Percentiles rank a stretch among this genome's conserved stretches.
These are phyloP conservation scores for Gadopsis marmoratus DNA, from an alignment of 2,797 vertebrate species.

Conservation along the genomic window DNA sequence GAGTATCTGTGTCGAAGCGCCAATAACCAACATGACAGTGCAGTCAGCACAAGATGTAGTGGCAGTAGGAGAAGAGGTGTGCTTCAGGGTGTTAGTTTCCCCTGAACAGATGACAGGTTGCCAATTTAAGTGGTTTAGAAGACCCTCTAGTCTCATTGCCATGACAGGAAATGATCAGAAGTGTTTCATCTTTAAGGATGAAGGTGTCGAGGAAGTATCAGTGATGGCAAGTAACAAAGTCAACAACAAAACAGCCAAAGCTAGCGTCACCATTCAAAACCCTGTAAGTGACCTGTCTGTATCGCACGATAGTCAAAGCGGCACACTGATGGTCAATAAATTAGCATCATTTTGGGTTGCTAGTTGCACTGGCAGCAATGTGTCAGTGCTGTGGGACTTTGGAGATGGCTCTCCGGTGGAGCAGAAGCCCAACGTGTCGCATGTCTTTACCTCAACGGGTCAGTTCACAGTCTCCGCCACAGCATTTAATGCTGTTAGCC, in stretches of 20 bases:
- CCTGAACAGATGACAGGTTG: conserved; percentile 65
- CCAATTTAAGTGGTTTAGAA: conserved; percentile 78
- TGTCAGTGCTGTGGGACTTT: conserved; percentile 85
- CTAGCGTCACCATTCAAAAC: conserved; percentile 74
- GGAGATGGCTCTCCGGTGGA: conserved; percentile 78
- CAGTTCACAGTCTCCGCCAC: conserved; percentile 72
- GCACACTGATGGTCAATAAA: conserved; percentile 63
- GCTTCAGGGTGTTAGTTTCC: conserved; percentile 71
- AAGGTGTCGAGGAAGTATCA: conserved; percentile 76
- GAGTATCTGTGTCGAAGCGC: conserved; percentile 77
- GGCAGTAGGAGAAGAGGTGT: conserved; percentile 73
- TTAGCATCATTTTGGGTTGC: conserved; percentile 75
- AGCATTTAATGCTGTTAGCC: conserved; percentile 81
- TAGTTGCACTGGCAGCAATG: conserved; percentile 68
- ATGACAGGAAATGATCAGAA: conserved; percentile 57
- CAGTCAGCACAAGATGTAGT: conserved; percentile 49
- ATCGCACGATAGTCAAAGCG: conserved; percentile 49
- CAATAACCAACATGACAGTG: conserved; percentile 70
- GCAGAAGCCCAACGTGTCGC: conserved; percentile 68
- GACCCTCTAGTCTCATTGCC: conserved; percentile 23
- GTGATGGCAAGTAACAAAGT: conserved; percentile 80
- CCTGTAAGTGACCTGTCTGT: conserved; percentile 72
- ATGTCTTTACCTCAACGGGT: conserved; percentile 77
- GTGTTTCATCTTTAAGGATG: conserved; percentile 80
- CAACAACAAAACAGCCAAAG: conserved; percentile 72